Conservation (phyloP, 2,797 vertebrate species). For the Chaetophractus vellerosus region DNA sequence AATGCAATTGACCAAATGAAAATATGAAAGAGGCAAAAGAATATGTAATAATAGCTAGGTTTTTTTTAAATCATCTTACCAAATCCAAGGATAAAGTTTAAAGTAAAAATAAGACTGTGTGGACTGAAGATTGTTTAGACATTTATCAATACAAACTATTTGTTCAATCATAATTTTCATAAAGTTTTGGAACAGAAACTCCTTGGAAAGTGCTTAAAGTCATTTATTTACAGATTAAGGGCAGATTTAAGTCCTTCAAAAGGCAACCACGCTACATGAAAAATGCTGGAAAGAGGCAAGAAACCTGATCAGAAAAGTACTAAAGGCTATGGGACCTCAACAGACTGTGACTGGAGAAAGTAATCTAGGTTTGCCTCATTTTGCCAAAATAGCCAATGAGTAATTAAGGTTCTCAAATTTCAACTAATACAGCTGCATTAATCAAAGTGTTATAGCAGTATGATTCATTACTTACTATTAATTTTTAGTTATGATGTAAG, state of each 20-base stretch:
- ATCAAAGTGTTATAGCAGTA: background rate
- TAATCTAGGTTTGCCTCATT: background rate
- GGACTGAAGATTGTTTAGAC: background rate
- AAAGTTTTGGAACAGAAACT: background rate
- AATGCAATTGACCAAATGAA: background rate
- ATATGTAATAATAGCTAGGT: background rate
- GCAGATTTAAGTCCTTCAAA: background rate
- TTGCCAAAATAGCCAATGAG: background rate
- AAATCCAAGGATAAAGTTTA: no score
- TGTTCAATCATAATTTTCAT: background rate
- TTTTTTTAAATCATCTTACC: background rate
- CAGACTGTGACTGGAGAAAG: background rate
- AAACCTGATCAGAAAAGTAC: background rate
- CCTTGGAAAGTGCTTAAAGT: background rate
- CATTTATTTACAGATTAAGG: background rate
- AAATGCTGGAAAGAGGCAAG: background rate
- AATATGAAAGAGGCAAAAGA: constrained; percentile 23
- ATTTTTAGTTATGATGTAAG: background rate
- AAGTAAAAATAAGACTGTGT: background rate
- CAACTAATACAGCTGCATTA: background rate
- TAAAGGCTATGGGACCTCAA: background rate
- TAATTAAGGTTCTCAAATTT: background rate
- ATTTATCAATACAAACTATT: background rate
- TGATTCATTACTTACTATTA: background rate
- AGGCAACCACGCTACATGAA: background rate